Evolutionary conservation across 2,888 invertebrate genomes (phyloP).

Genomic region (Panopea generosa): DNA sequence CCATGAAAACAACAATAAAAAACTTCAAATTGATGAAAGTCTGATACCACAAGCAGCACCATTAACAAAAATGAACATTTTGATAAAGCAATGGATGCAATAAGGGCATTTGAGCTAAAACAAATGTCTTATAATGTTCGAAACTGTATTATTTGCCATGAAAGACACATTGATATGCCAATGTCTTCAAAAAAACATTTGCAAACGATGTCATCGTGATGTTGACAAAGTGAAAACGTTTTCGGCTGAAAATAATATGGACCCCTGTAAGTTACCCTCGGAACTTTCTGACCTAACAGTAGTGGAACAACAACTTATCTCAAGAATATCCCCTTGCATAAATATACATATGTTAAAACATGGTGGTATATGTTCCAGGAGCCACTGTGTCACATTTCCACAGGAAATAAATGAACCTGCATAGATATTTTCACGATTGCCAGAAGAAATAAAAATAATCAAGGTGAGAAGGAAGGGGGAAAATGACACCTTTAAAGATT

Average conservation of each 20-base stretch:
- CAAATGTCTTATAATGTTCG: too few relatives aligned
- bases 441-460: constrained; percentile 43
- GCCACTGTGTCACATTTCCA: constrained; percentile 59
- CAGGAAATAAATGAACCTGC: constrained; percentile 55
- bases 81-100: too few relatives aligned
- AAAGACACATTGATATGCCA: too few relatives aligned
- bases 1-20: too few relatives aligned
- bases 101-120: too few relatives aligned
- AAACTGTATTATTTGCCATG: too few relatives aligned
- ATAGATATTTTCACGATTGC: constrained; percentile 30
- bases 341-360: constrained; percentile 45
- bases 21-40: too few relatives aligned
- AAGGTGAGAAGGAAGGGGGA: constrained; percentile 35
- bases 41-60: too few relatives aligned
- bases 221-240: constrained; percentile 45
- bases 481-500: constrained; percentile 51
- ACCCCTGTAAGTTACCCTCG: constrained; percentile 1
- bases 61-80: too few relatives aligned
- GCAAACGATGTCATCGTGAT: too few relatives aligned
- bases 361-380: constrained; percentile 57
- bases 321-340: constrained; percentile 22
- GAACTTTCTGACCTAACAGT: constrained; percentile 29
- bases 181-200: too few relatives aligned
- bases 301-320: constrained; percentile 32
- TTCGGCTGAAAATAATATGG: constrained; percentile 45